phyloP scores from a whole-genome alignment of 2,113 vertebrate genomes.

The Hippocampus barbouri region DNA sequence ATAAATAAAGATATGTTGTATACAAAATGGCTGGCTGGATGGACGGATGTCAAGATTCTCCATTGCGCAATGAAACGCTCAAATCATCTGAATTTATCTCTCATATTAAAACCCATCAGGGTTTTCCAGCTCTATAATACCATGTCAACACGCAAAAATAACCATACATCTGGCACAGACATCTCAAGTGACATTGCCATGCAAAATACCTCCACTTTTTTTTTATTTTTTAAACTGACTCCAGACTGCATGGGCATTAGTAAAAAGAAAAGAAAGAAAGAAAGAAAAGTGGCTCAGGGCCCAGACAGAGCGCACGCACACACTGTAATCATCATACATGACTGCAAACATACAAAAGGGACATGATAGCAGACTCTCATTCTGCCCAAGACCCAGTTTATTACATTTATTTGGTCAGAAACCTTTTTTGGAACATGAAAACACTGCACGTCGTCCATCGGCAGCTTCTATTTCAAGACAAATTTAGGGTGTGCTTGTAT shows the following conservation, averaged over 20 bases:
- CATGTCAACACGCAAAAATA: neutral
- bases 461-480: slow-evolving; percentile 4
- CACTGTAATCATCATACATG: slow-evolving; percentile 9
- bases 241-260: neutral
- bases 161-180: neutral
- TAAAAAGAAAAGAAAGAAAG: neutral
- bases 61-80: neutral
- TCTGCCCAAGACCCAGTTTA: slow-evolving; percentile 17
- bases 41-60: neutral
- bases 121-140: neutral
- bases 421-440: neutral
- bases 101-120: neutral
- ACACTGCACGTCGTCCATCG: neutral
- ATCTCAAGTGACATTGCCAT: neutral
- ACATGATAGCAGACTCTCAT: neutral
- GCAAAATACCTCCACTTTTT: neutral
- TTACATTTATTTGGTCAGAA: slow-evolving; percentile 7
- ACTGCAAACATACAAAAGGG: slow-evolving; percentile 3
- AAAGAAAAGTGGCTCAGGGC: neutral
- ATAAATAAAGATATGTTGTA: neutral
- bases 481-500: neutral
- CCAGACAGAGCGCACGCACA: slow-evolving; percentile 17
- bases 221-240: neutral
- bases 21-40: neutral
- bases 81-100: neutral